Evolutionary conservation across 2,888 invertebrate species (phyloP).

Genomic region (Tachystola acroxantha): DNA sequence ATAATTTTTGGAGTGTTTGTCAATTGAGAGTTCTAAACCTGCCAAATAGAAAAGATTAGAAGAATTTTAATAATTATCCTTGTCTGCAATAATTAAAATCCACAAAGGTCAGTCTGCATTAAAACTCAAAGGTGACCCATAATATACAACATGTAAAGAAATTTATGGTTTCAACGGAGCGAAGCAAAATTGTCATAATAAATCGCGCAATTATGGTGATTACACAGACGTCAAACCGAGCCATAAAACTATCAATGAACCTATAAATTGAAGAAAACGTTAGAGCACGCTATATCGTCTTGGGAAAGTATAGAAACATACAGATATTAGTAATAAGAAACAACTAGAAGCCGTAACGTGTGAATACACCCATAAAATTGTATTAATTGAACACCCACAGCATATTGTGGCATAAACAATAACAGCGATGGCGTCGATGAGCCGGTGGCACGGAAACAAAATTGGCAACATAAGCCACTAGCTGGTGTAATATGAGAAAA

Average conservation of each 20-base stretch:
- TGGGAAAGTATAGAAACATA: conserved; percentile 51
- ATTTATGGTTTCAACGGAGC: conserved; percentile 9
- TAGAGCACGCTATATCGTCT: conserved; percentile 43
- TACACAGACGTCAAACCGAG: conserved; percentile 45
- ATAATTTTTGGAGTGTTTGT: too few species aligned
- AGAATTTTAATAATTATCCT: conserved; percentile 6
- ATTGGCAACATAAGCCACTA: conserved; percentile 49
- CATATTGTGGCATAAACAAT: conserved; percentile 49
- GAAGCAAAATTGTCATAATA: conserved; percentile 36
- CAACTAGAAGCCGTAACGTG: conserved; percentile 42
- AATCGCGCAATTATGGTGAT: conserved; percentile 52
- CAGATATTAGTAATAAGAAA: conserved; percentile 41
- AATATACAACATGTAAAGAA: conserved; percentile 5
- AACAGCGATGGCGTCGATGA: conserved; percentile 51
- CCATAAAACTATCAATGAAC: conserved; percentile 58
- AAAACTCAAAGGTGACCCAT: conserved; percentile 6
- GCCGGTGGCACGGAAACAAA: conserved; percentile 57
- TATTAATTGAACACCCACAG: conserved; percentile 54
- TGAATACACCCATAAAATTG: conserved; percentile 55
- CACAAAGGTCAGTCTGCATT: too few species aligned
- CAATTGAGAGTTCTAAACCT: too few species aligned
- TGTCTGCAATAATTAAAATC: too few species aligned
- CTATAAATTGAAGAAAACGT: conserved; percentile 54
- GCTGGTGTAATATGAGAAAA: conserved; percentile 52
- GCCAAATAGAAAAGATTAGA: too few species aligned